These are phyloP conservation scores for Pangasius mekongensis DNA, from an alignment of 2,797 vertebrate species.

Conservation along the genomic window DNA sequence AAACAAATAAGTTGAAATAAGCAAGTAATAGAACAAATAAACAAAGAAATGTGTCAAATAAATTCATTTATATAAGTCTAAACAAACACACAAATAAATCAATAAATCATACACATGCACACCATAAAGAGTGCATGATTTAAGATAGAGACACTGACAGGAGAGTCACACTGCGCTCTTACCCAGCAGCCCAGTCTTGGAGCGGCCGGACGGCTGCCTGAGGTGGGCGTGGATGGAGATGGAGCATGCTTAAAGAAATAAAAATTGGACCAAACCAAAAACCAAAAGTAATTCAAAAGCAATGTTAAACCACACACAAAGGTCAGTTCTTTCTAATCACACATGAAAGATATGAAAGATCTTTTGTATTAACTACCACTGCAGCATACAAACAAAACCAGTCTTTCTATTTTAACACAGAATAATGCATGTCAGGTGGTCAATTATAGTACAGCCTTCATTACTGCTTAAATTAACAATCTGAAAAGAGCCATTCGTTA, in stretches of 20 bases:
- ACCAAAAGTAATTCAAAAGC: slow-evolving; percentile 14
- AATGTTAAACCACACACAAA: slow-evolving; percentile 42
- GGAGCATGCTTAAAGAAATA: slow-evolving; percentile 71
- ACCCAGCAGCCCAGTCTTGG: slow-evolving; percentile 75
- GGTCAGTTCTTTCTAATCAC: not conserved
- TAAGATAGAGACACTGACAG: not conserved
- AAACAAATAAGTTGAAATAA: not conserved
- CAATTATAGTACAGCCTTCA: slow-evolving; percentile 37
- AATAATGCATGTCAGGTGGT: slow-evolving; percentile 38
- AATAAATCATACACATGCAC: not conserved
- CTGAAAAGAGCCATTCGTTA: slow-evolving; percentile 50
- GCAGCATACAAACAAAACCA: slow-evolving; percentile 26
- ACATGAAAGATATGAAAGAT: not conserved
- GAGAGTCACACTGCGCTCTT: slow-evolving; percentile 59
- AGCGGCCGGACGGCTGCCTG: slow-evolving; percentile 72
- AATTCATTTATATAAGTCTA: not conserved
- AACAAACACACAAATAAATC: not conserved
- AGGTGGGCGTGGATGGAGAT: slow-evolving; percentile 72
- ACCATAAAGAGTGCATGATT: too few relatives aligned
- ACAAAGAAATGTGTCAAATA: not conserved
- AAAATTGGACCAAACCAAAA: slow-evolving; percentile 45
- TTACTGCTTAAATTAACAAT: slow-evolving; percentile 51
- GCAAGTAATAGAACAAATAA: not conserved
- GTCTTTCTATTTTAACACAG: slow-evolving; percentile 6
- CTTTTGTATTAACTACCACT: not conserved